These are phyloP conservation scores for Ornithorhynchus anatinus DNA, from an alignment of 2,113 vertebrate genomes.

Conservation along the genomic window DNA sequence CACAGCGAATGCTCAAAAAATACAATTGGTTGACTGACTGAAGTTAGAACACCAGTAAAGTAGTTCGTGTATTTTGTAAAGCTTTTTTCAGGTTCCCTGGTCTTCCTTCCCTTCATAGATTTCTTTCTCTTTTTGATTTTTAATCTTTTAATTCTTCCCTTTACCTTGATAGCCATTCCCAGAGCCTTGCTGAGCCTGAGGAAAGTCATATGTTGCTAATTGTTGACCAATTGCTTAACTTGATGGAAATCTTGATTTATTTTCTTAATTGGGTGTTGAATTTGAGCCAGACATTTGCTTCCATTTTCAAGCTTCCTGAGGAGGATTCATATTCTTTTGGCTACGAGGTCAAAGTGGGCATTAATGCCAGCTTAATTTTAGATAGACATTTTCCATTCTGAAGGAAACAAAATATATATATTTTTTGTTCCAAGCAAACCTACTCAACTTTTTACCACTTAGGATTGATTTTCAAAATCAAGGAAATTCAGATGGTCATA, in stretches of 20 bases:
- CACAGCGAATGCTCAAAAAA: too few species aligned
- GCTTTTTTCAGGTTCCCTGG: slow-evolving; percentile 1
- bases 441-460: not conserved
- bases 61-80: not conserved
- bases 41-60: too few species aligned
- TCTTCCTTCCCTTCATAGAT: not conserved
- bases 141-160: not conserved
- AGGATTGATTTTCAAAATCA: too few species aligned
- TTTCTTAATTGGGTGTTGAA: not conserved
- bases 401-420: slow-evolving; percentile 30
- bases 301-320: not conserved
- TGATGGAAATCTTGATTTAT: slow-evolving; percentile 15
- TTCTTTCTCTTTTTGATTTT: slow-evolving; percentile 32
- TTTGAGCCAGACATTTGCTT: not conserved
- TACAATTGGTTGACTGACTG: too few species aligned
- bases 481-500: too few species aligned
- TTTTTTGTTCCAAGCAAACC: not conserved
- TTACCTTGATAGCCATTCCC: slow-evolving; percentile 6
- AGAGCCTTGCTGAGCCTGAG: not conserved
- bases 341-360: slow-evolving; percentile 18
- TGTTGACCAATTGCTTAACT: not conserved
- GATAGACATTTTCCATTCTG: slow-evolving; percentile 4
- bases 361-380: not conserved
- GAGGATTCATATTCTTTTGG: slow-evolving; percentile 2
- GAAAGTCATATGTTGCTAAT: not conserved